phyloP scores from a whole-genome alignment of 2,113 vertebrate genomes.

The Gallinago jamesoni region DNA sequence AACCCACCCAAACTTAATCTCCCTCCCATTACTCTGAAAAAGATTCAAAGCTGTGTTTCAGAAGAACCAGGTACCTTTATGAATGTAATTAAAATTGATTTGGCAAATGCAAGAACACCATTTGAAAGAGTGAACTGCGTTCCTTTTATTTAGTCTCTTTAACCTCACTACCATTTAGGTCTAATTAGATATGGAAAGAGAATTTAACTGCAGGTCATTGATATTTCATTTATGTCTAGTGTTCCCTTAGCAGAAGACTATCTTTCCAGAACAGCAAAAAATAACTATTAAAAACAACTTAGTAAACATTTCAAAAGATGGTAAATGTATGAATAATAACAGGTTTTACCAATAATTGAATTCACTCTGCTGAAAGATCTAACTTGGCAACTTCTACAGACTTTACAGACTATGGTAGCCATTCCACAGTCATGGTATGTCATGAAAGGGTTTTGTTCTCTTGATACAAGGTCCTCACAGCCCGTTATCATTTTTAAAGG shows the following conservation, averaged over 20 bases:
- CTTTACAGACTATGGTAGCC: no score
- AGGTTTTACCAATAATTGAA: not conserved
- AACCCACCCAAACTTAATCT: not conserved
- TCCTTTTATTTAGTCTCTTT: slow-evolving; percentile 22
- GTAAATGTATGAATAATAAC: not conserved
- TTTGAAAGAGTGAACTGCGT: slow-evolving; percentile 45
- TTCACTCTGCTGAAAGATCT: not conserved
- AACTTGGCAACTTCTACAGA: not conserved
- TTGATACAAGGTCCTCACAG: not conserved
- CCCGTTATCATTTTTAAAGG: not conserved
- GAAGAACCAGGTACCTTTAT: not conserved
- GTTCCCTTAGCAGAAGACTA: not conserved
- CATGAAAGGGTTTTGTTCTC: not conserved
- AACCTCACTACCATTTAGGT: slow-evolving; percentile 60
- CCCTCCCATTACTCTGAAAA: not conserved
- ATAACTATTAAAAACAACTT: not conserved
- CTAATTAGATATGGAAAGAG: slow-evolving; percentile 65
- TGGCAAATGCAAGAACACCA: slow-evolving; percentile 34
- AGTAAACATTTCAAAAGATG: not conserved
- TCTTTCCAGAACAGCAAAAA: not conserved
- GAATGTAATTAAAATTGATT: slow-evolving; percentile 58
- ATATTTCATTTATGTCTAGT: slow-evolving; percentile 65
- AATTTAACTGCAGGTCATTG: slow-evolving; percentile 65
- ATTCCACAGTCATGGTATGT: not conserved
- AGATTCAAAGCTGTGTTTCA: slow-evolving; percentile 11